Conservation (phyloP, 1,140 invertebrate species). For the Stenopsyche tienmushanensis region DNA sequence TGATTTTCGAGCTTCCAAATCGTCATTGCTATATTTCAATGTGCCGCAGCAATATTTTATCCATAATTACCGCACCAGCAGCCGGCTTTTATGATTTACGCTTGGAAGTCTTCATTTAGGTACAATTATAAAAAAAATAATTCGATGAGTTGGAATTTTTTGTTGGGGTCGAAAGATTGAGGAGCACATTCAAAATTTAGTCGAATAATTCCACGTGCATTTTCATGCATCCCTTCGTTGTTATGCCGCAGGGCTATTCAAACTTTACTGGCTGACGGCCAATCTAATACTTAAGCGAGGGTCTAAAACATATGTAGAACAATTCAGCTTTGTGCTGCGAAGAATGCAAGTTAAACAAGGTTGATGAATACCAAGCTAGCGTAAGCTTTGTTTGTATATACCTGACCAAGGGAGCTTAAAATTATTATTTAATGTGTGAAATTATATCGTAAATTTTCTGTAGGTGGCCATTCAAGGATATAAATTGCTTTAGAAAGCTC, state of each 20-base stretch:
- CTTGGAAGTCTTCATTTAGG: background rate
- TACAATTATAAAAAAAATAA: background rate
- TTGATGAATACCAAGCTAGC: too few relatives aligned
- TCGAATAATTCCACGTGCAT: background rate
- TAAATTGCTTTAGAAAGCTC: too few relatives aligned
- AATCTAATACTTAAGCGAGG: background rate
- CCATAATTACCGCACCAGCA: constrained; percentile 4
- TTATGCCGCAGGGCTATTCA: background rate
- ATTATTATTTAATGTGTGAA: too few relatives aligned
- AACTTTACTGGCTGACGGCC: constrained; percentile 1
- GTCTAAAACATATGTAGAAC: background rate
- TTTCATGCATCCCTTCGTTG: background rate
- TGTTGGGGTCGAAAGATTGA: background rate
- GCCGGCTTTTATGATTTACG: constrained; percentile 3
- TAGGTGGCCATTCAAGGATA: too few relatives aligned
- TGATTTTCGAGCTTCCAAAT: background rate
- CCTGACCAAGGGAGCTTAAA: too few relatives aligned
- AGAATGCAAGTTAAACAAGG: too few relatives aligned
- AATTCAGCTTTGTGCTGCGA: too few relatives aligned
- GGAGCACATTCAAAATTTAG: background rate
- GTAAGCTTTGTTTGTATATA: too few relatives aligned
- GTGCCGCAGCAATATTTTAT: constrained; percentile 13
- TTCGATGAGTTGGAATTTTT: background rate
- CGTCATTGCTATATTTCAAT: constrained; percentile 14
- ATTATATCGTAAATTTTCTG: too few relatives aligned